A percentile compares a stretch with the other conserved stretches of the same genome.
phyloP scores from a whole-genome alignment of 2,888 invertebrate genomes.

The Agrilus cyanescens region DNA sequence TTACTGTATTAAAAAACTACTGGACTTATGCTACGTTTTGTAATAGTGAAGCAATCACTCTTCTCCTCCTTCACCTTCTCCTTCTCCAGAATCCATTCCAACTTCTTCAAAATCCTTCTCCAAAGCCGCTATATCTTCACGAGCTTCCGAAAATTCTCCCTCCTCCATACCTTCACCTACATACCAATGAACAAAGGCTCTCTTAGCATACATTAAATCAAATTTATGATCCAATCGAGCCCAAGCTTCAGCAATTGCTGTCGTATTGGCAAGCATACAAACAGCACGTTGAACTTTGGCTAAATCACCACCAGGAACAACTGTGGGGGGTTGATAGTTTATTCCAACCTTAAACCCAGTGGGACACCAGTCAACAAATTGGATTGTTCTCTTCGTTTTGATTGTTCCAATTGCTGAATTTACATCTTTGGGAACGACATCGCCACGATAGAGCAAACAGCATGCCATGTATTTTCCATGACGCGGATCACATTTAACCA shows the following conservation, averaged over 20 bases:
- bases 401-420: too few relatives aligned
- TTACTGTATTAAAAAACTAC: too few relatives aligned
- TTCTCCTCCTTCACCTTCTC: slow-evolving; percentile 35
- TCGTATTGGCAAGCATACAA: slow-evolving; percentile 57
- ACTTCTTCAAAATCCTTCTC: slow-evolving; percentile 63
- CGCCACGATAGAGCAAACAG: too few relatives aligned
- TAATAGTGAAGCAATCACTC: slow-evolving; percentile 4
- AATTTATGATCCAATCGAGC: slow-evolving; percentile 55
- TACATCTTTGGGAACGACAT: too few relatives aligned
- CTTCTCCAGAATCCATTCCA: slow-evolving; percentile 47
- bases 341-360: slow-evolving; percentile 35
- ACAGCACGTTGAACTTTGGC: slow-evolving; percentile 52
- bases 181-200: slow-evolving; percentile 66
- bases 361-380: too few relatives aligned
- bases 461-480: too few relatives aligned
- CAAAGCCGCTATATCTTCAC: slow-evolving; percentile 59
- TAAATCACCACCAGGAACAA: slow-evolving; percentile 39
- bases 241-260: slow-evolving; percentile 57
- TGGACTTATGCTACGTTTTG: too few relatives aligned
- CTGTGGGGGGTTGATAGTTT: slow-evolving; percentile 40
- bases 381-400: too few relatives aligned
- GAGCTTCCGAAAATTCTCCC: slow-evolving; percentile 66
- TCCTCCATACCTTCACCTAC: slow-evolving; percentile 71
- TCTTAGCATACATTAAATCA: slow-evolving; percentile 56
- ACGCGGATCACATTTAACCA: too few relatives aligned